A percentile compares a stretch with the other conserved stretches of the same genome.
Evolutionary conservation across 1,140 invertebrate genomes (phyloP).

Genomic region (Odontomachus brunneus): DNA sequence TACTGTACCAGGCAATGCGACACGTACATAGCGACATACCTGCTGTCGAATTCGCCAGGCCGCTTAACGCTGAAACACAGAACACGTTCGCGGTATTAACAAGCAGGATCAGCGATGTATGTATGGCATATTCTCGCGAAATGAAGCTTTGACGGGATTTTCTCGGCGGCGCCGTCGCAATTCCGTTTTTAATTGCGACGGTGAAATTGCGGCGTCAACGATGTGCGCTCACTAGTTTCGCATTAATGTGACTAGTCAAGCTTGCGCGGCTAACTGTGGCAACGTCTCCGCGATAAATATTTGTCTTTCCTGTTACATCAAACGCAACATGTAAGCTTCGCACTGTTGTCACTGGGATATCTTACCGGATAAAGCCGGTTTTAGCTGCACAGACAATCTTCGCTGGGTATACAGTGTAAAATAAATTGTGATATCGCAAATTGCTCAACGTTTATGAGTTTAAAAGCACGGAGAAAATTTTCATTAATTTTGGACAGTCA

Average conservation of each 20-base stretch:
- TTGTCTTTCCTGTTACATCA: constrained; percentile 8
- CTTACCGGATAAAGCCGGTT: background rate
- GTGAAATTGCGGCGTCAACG: constrained; percentile 33
- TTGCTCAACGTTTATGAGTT: background rate
- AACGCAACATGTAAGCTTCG: too few relatives aligned
- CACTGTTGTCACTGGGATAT: background rate
- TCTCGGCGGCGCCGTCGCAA: background rate
- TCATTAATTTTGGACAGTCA: background rate
- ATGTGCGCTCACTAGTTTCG: constrained; percentile 4
- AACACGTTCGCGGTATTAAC: constrained; percentile 72
- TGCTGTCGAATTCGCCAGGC: constrained; percentile 86
- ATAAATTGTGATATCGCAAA: background rate
- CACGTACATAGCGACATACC: constrained; percentile 86
- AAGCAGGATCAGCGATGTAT: constrained; percentile 63
- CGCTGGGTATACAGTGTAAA: background rate
- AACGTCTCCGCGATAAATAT: constrained; percentile 17
- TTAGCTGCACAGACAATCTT: background rate
- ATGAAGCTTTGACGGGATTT: constrained; percentile 60
- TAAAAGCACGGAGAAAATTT: too few relatives aligned
- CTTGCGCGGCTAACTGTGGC: constrained; percentile 4
- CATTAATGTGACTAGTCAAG: constrained; percentile 28
- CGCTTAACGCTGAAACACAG: constrained; percentile 86
- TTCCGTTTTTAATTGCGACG: constrained; percentile 40
- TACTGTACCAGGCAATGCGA: constrained; percentile 85
- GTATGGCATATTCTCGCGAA: constrained; percentile 49